Evolutionary conservation across 1,140 invertebrate genomes (phyloP).

Genomic region (Aphis craccivora): DNA sequence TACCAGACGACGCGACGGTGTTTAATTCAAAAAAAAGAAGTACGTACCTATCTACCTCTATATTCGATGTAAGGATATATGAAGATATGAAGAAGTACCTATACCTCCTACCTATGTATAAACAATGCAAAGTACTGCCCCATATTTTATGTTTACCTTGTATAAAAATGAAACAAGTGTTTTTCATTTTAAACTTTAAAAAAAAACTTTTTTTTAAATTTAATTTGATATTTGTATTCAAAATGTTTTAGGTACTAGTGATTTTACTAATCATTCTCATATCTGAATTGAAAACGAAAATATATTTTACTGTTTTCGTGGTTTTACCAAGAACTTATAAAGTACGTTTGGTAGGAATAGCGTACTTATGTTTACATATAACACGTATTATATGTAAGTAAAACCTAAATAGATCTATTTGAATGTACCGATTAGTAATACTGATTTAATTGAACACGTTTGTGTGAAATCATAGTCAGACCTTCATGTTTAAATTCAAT

Average conservation of each 20-base stretch:
- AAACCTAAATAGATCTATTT: background rate
- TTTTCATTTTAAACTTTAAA: background rate
- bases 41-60: background rate
- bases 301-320: background rate
- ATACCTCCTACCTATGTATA: background rate
- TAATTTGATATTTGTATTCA: background rate
- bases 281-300: background rate
- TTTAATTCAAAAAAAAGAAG: background rate
- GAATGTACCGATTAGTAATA: background rate
- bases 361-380: no score
- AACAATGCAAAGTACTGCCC: background rate
- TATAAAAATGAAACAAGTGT: background rate
- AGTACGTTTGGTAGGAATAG: background rate
- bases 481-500: no score
- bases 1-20: background rate
- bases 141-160: background rate
- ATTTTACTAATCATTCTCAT: background rate
- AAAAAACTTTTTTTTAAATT: slow-evolving; percentile 14
- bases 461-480: no score
- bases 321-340: background rate
- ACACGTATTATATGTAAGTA: background rate
- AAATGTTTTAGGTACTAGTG: background rate
- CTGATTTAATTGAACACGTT: no score
- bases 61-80: background rate
- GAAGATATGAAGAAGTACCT: background rate